phyloP scores from a whole-genome alignment of 2,113 vertebrate species.

The Ancistrus triradiatus region DNA sequence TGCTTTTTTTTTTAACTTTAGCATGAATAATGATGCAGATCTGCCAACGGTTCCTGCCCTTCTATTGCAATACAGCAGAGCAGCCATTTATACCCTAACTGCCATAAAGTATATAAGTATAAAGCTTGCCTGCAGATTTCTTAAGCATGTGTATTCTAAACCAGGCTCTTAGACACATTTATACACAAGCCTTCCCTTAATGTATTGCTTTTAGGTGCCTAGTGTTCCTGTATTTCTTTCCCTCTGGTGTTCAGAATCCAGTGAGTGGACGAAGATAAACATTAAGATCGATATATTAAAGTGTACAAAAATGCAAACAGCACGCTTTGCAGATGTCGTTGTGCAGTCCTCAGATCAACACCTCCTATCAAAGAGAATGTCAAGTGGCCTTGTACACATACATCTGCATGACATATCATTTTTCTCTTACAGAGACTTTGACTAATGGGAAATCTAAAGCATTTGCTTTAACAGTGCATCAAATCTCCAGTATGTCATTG shows the following conservation, averaged over 20 bases:
- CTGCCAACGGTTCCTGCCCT: neutral
- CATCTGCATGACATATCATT: slow-evolving; percentile 5
- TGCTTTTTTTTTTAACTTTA: too few species aligned
- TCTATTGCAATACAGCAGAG: slow-evolving; percentile 10
- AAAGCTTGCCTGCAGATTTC: slow-evolving; percentile 6
- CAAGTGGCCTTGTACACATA: slow-evolving; percentile 9
- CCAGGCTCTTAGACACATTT: neutral
- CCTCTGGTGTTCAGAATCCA: neutral
- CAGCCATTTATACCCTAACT: neutral
- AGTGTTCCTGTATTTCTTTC: neutral
- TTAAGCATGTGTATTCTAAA: slow-evolving; percentile 12
- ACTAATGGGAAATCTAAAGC: neutral
- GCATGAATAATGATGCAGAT: slow-evolving; percentile 1
- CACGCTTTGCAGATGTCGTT: slow-evolving; percentile 30
- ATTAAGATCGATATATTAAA: neutral
- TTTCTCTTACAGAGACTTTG: slow-evolving; percentile 4
- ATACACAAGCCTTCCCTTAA: neutral
- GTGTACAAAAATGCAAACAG: slow-evolving; percentile 25
- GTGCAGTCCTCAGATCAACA: slow-evolving; percentile 2
- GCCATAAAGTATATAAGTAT: slow-evolving; percentile 5
- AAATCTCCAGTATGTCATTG: neutral
- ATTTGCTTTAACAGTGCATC: slow-evolving; percentile 3
- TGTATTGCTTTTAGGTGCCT: neutral
- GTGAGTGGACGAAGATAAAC: slow-evolving; percentile 3
- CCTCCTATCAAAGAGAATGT: neutral